A percentile compares a stretch with the other conserved stretches of the same genome.
Conservation (phyloP, 2,797 vertebrate species). For the Neopelma chrysocephalum region DNA sequence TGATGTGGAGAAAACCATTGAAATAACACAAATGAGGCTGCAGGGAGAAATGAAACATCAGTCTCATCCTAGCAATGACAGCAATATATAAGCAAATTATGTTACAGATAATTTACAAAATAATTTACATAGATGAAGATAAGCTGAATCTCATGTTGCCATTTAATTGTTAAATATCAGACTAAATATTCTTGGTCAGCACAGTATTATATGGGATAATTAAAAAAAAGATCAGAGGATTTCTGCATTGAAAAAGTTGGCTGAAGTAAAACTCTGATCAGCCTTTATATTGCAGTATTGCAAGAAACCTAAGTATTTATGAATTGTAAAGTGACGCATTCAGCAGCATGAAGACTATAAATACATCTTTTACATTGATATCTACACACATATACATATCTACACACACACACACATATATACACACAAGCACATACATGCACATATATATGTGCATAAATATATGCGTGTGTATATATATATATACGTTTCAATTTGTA, state of each 20-base stretch:
- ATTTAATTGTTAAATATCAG: constrained; percentile 28
- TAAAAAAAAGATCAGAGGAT: neutral
- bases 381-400: constrained; percentile 65
- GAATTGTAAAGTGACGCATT: constrained; percentile 66
- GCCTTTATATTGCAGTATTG: constrained; percentile 22
- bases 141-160: constrained; percentile 32
- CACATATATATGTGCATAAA: neutral
- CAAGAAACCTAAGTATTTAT: constrained; percentile 32
- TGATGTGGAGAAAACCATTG: constrained; percentile 66
- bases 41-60: neutral
- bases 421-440: constrained; percentile 1
- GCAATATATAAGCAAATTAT: constrained; percentile 21
- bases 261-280: constrained; percentile 39
- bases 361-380: constrained; percentile 67
- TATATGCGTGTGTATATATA: neutral
- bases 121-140: constrained; percentile 61
- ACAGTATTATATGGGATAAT: neutral
- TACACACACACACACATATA: neutral
- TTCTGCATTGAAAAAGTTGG: neutral
- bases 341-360: constrained; percentile 73
- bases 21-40: neutral
- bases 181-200: constrained; percentile 30
- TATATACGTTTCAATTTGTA: constrained; percentile 14
- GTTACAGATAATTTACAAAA: constrained; percentile 66
- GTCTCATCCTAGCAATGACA: constrained; percentile 11